Conservation (phyloP, 2,888 invertebrate species). For the Erebia ligea region DNA sequence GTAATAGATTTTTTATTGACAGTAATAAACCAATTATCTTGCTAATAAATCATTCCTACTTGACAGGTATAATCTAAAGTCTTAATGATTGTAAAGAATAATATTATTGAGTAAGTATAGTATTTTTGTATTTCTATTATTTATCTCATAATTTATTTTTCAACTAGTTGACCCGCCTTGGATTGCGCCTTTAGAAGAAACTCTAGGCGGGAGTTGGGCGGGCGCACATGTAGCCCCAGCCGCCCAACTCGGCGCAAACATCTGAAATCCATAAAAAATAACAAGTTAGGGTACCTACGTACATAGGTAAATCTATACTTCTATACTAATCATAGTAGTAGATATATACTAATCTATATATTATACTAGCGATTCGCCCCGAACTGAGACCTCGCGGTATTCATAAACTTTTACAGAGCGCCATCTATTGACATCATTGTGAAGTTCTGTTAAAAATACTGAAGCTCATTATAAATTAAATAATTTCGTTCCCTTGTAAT, state of each 20-base stretch:
- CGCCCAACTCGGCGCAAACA: background rate
- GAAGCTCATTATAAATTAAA: too few relatives aligned
- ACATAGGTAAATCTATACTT: background rate
- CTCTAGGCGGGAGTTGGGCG: background rate
- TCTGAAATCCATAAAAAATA: background rate
- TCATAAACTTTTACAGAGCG: too few relatives aligned
- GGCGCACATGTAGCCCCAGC: background rate
- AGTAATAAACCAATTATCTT: constrained; percentile 36
- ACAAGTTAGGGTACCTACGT: background rate
- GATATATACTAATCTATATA: too few relatives aligned
- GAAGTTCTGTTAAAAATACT: too few relatives aligned
- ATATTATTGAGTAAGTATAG: background rate
- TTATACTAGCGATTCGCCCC: too few relatives aligned
- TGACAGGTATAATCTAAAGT: constrained; percentile 29
- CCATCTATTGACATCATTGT: too few relatives aligned
- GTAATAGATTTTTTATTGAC: constrained; percentile 42
- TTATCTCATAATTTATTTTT: constrained; percentile 2
- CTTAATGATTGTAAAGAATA: background rate
- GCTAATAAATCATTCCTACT: constrained; percentile 35
- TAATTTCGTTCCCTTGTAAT: too few relatives aligned
- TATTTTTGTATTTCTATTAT: constrained; percentile 4
- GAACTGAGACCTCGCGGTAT: too few relatives aligned
- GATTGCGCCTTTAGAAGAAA: too few relatives aligned
- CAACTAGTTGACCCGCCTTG: too few relatives aligned
- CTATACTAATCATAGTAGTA: too few relatives aligned